Percentiles rank a stretch among this genome's conserved stretches.
Evolutionary conservation across 2,797 vertebrate genomes (phyloP).

Genomic region (Sciurus vulgaris): DNA sequence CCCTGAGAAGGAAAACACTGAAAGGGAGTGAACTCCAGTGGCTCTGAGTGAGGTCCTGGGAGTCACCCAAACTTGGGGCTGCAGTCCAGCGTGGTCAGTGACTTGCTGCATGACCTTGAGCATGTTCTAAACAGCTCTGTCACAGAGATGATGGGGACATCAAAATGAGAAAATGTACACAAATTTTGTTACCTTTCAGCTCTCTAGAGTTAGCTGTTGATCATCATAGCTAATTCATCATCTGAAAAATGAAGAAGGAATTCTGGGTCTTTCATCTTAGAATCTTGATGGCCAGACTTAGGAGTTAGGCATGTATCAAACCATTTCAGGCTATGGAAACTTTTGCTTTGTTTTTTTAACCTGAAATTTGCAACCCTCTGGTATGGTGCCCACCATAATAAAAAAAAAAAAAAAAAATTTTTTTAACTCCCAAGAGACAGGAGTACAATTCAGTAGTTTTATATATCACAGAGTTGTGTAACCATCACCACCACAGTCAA

Average conservation of each 20-base stretch:
- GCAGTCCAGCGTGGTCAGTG: background rate
- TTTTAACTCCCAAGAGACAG: background rate
- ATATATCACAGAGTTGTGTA: background rate
- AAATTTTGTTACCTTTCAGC: background rate
- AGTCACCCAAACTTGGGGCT: background rate
- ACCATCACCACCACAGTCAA: background rate
- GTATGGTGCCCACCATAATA: background rate
- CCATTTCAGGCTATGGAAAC: slow-evolving; percentile 57
- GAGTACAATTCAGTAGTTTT: background rate
- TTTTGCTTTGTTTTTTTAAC: slow-evolving; percentile 71
- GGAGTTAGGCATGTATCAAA: slow-evolving; percentile 31
- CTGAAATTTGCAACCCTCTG: slow-evolving; percentile 38
- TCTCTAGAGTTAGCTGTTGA: background rate
- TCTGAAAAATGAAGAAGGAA: slow-evolving; percentile 43
- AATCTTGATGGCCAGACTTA: background rate
- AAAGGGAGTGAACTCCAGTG: background rate
- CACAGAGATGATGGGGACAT: background rate
- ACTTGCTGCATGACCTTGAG: background rate
- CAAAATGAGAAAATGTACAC: background rate
- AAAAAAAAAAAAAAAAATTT: background rate
- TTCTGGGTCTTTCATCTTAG: slow-evolving; percentile 31
- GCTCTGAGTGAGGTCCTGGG: background rate
- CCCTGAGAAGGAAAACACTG: background rate
- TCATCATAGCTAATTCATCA: background rate
- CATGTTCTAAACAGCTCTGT: background rate